Evolutionary conservation across 2,888 invertebrate genomes (phyloP), one percentile per base, ranked within the genome.

Genomic region (Parnassius smintheus): DNA sequence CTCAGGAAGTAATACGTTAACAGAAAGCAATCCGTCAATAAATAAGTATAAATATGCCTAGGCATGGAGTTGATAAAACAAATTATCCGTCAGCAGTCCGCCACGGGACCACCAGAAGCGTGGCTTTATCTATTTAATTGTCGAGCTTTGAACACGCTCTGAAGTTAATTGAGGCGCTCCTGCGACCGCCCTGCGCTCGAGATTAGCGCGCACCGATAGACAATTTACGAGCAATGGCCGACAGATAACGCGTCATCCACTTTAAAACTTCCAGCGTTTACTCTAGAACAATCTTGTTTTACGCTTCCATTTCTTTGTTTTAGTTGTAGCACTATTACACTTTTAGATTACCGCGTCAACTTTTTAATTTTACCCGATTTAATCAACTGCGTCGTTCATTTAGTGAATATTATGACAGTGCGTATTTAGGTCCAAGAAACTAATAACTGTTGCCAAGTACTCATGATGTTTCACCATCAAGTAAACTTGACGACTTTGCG

Each of bases 91-190:
- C 45, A 45, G 56, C 25, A 51, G 59, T 48, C 42, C 42, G 8
- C 57, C 45, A 13, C 50, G 48, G 67, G 89, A 90, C 90, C 90
- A 90, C 90, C 90, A 79, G 79, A 80, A 83, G 81, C 77, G 88
- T 68, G 64, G 64, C 67, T 70, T 83, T 89, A 90, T 90, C 91
- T 85, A 80, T 81, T 83, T 85, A 87, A 89, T 88, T 86, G 83
- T 82, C 75, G 76, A 75, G 75, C 75, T 81, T 81, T 75, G 80
- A 81, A 87, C 89, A 88, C 85, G 85, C 81, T 84, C 83, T 49
- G 49, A 80, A 78, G 83, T 88, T 90, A 90, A 90, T 88, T 88
- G 89, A 83, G 80, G 79, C 78, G 78, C 77, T 77, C 73, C 78
- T 69, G 76, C 73, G 68, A 61, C 71, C 71, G 72, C 68, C 67